Evolutionary conservation across 2,797 vertebrate species (phyloP).

Genomic region (Scomberomorus guttatus): DNA sequence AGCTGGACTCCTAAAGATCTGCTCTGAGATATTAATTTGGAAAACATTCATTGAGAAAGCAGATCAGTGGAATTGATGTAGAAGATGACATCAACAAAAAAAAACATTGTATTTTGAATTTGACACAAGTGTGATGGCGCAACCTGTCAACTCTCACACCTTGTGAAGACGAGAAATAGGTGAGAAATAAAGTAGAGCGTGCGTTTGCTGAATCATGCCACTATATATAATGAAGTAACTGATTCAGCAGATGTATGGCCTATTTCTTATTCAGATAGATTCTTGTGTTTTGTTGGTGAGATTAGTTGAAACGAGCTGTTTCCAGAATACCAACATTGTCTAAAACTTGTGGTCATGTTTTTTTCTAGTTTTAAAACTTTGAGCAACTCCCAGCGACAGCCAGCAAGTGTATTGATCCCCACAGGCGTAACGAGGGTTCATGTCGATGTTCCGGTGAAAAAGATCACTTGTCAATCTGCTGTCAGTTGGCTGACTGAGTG

Average conservation of each 20-base stretch:
- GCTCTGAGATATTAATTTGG: background rate
- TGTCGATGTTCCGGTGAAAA: slow-evolving; percentile 13
- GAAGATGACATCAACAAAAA: background rate
- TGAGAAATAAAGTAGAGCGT: background rate
- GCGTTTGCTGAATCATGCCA: background rate
- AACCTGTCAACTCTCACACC: background rate
- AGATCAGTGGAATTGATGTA: background rate
- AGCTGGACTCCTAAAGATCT: background rate
- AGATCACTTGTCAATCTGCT: background rate
- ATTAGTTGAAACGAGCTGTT: background rate
- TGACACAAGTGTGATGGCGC: background rate
- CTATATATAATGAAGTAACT: background rate
- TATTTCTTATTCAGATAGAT: background rate
- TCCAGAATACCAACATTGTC: background rate
- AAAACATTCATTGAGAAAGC: background rate
- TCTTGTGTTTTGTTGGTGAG: background rate
- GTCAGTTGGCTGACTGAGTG: slow-evolving; percentile 4
- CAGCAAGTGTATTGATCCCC: background rate
- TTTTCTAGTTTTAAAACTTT: background rate
- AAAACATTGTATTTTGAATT: background rate
- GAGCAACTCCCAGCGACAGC: background rate
- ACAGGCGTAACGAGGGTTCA: background rate
- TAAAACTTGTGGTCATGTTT: background rate
- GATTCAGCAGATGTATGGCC: background rate
- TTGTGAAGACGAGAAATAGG: background rate